These are phyloP conservation scores for Troides helena DNA, from an alignment of 2,888 invertebrate species.

Conservation along the genomic window DNA sequence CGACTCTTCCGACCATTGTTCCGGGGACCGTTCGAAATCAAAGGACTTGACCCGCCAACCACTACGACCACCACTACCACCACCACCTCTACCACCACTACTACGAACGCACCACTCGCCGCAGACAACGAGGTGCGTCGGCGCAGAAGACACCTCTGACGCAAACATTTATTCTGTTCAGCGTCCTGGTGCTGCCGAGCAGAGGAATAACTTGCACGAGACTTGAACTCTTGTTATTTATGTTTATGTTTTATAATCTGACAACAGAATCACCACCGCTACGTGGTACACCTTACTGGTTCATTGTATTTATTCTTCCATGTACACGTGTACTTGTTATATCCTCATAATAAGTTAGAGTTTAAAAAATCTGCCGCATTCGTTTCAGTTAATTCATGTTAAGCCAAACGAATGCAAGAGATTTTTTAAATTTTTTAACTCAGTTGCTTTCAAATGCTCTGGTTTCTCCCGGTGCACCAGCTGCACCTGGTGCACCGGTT, in stretches of 20 bases:
- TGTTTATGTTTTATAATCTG: background rate
- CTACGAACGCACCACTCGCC: constrained; percentile 36
- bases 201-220: no score
- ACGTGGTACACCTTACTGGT: background rate
- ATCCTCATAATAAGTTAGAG: no score
- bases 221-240: background rate
- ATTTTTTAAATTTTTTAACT: no score
- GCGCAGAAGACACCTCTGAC: constrained; percentile 35
- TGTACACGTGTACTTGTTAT: background rate
- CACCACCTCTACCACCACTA: constrained; percentile 38
- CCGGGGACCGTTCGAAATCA: constrained; percentile 86
- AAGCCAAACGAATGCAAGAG: no score
- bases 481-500: no score
- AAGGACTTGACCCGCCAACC: constrained; percentile 83
- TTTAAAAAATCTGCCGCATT: no score
- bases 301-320: background rate
- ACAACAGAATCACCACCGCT: background rate
- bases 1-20: constrained; percentile 88
- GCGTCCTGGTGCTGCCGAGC: background rate
- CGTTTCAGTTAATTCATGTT: no score
- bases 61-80: constrained; percentile 61
- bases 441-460: no score
- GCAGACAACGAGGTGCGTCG: constrained; percentile 58
- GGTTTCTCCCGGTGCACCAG: no score
- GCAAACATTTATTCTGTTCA: background rate